phyloP scores from a whole-genome alignment of 1,140 invertebrate species.

The Apis laboriosa region DNA sequence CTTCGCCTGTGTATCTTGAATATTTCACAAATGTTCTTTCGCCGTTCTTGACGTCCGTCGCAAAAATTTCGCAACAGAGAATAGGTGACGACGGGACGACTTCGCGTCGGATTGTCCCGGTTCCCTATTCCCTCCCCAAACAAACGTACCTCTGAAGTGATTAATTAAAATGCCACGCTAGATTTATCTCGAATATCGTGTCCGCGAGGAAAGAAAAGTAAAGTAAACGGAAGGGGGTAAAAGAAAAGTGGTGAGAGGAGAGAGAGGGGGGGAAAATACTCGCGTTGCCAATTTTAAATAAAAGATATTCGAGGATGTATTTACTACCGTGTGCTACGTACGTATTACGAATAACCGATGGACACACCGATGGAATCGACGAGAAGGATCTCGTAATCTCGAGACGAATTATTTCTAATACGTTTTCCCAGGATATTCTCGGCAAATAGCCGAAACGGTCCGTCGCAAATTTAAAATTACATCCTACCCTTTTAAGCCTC shows the following conservation, averaged over 20 bases:
- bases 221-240: not conserved
- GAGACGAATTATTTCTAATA: conserved; percentile 35
- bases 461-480: conserved; percentile 44
- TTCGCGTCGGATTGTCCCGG: not conserved
- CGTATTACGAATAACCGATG: not conserved
- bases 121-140: not conserved
- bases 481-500: conserved; percentile 23
- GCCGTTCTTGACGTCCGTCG: not conserved
- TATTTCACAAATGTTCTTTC: conserved; percentile 26
- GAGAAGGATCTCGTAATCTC: not conserved
- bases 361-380: not conserved
- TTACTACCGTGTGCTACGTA: not conserved
- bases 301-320: not conserved
- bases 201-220: not conserved
- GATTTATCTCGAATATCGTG: conserved; percentile 20
- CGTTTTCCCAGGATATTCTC: conserved; percentile 37
- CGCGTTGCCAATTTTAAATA: not conserved
- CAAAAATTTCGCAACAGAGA: conserved; percentile 14
- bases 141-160: conserved; percentile 6
- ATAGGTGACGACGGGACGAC: no score
- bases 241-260: no score
- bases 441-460: conserved; percentile 37
- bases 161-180: conserved; percentile 27
- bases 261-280: no score
- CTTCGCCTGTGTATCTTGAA: conserved; percentile 11